Base-by-base conservation (phyloP, 2,113 vertebrate genomes). In the Nothobranchius kuhntae region DNA sequence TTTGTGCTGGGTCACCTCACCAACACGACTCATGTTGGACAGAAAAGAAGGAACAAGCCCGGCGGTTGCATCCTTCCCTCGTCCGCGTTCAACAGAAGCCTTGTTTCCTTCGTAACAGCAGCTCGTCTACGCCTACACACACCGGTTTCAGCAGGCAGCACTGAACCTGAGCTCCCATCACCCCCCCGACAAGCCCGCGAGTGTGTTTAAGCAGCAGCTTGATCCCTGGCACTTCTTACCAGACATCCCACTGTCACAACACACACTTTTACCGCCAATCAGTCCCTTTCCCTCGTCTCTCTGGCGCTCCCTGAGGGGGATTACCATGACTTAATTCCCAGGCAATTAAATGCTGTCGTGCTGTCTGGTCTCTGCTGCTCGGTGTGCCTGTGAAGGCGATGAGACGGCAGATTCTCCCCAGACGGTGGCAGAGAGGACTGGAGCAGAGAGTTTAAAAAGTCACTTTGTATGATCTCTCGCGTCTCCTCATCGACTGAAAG, bases 271-370 rank as follows among this genome's bases (percentile, higher is more conserved):
- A 68, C 59, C 2, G 15, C 54, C 71, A 57, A 40, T 70, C 69
- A 17, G 44, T 50, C 57, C 24, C 50, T 35, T 36, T 35, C 26
- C 63, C 53, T 42, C 52, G 8, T 48, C 61, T 67, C 50, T 65
- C 51, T 59, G 38, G 50, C 44, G 53, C 60, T 77, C 80, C 81
- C 75, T 50, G 36, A 75, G 76, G 87, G 76, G 86, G 86, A 85
- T 89, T 71, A 83, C 57, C 71, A 82, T 30, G 73, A 79, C 81
- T 81, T 42, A 53, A 78, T 83, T 82, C 77, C 81, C 65, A 70
- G 71, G 81, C 77, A 85, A 89, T 90, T 85, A 91, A 89, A 83
- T 42, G 48, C 51, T 70, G 48, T 66, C 56, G 61, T 61, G 46
- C 59, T 69, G 71, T 68, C 75, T 70, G 38, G 36, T 55, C 40